Conservation (phyloP, 37 sponge, comb jelly and placozoan species). For the Diacarnus erythraeanus region DNA sequence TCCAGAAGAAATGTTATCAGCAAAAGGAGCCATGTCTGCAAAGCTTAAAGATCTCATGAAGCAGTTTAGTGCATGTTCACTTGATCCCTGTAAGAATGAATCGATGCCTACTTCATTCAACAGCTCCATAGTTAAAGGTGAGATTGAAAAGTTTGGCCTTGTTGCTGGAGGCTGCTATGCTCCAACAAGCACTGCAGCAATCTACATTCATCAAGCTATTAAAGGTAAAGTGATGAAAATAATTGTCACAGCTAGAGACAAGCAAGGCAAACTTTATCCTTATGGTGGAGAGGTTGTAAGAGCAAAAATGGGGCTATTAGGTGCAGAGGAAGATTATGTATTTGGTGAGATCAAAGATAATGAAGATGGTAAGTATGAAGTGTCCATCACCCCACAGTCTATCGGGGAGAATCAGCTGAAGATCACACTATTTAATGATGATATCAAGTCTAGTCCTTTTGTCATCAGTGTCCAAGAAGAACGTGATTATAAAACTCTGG, state of each 20-base stretch:
- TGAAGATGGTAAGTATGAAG: conserved; percentile 23
- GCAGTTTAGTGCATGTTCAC: conserved; percentile 5
- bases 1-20: conserved; percentile 38
- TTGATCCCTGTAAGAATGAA: conserved; percentile 11
- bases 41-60: conserved; percentile 17
- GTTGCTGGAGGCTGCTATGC: conserved; percentile 21
- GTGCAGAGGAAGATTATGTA: neutral
- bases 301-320: conserved; percentile 11
- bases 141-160: neutral
- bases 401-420: conserved; percentile 16
- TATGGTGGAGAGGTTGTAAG: conserved; percentile 19
- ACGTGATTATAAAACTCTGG: neutral
- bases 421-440: conserved; percentile 19
- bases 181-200: neutral
- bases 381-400: conserved; percentile 30
- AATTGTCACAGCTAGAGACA: conserved; percentile 8
- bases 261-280: conserved; percentile 15
- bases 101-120: neutral
- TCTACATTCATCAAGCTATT: conserved; percentile 9
- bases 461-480: conserved; percentile 8
- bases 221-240: conserved; percentile 17
- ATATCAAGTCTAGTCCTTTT: conserved; percentile 32
- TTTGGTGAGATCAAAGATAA: conserved; percentile 9
- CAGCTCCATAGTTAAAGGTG: neutral
- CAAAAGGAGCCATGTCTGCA: conserved; percentile 10